Evolutionary conservation across 2,888 invertebrate species (phyloP).

Genomic region (Drosophila prolongata): DNA sequence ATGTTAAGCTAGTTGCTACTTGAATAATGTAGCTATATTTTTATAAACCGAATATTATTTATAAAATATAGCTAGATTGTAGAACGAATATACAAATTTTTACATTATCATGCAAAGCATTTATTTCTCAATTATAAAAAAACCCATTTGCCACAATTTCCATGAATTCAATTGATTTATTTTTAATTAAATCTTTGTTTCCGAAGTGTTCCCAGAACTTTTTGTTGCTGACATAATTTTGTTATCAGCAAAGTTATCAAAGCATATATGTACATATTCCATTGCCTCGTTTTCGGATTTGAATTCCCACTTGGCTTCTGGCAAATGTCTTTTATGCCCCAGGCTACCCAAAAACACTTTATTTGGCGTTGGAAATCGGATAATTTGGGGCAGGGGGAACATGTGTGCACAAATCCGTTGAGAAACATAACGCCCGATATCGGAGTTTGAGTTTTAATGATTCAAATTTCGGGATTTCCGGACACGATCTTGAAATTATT

Average conservation of each 20-base stretch:
- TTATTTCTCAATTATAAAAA: background rate
- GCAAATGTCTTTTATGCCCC: slow-evolving; percentile 25
- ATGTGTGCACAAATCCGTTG: background rate
- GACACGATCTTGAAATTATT: background rate
- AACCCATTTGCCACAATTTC: background rate
- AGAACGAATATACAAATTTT: too few relatives aligned
- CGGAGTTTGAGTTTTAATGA: background rate
- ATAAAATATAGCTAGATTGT: too few relatives aligned
- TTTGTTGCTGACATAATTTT: background rate
- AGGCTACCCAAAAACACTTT: background rate
- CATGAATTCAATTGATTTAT: background rate
- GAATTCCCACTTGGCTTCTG: slow-evolving; percentile 34
- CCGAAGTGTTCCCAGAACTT: background rate
- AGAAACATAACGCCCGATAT: background rate
- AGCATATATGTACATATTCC: slow-evolving; percentile 2
- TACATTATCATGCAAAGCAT: background rate
- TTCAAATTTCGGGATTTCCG: background rate
- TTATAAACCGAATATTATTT: too few relatives aligned
- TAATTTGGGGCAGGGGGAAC: background rate
- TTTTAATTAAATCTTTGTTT: background rate
- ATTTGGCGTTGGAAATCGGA: background rate
- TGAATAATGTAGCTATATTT: too few relatives aligned
- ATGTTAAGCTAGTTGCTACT: too few relatives aligned
- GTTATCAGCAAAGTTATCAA: slow-evolving; percentile 28
- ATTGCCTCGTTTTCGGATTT: slow-evolving; percentile 1